Evolutionary conservation across 2,888 invertebrate species (phyloP).

Genomic region (Ectemnius continuus): DNA sequence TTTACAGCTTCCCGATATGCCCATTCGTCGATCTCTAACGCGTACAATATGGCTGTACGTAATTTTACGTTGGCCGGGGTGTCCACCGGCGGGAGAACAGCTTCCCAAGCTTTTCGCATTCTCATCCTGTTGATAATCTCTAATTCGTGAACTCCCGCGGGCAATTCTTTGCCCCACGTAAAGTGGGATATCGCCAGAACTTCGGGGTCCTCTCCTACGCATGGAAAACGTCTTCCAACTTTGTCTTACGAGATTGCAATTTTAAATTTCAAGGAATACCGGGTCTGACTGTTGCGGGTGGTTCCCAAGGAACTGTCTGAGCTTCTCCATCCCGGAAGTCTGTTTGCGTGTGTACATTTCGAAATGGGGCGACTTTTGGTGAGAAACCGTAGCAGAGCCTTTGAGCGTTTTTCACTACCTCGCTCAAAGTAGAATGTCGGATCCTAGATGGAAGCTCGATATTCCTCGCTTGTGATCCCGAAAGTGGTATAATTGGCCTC

Average conservation of each 20-base stretch:
- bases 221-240: slow-evolving; percentile 4
- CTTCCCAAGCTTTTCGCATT: slow-evolving; percentile 83
- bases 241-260: too few relatives aligned
- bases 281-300: slow-evolving; percentile 79
- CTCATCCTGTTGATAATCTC: slow-evolving; percentile 85
- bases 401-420: slow-evolving; percentile 39
- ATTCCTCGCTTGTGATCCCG: slow-evolving; percentile 35
- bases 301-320: slow-evolving; percentile 89
- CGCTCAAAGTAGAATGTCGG: slow-evolving; percentile 30
- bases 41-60: slow-evolving; percentile 84
- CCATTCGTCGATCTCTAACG: slow-evolving; percentile 92
- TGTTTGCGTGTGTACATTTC: slow-evolving; percentile 83
- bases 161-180: slow-evolving; percentile 83
- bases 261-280: slow-evolving; percentile 45
- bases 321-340: slow-evolving; percentile 86
- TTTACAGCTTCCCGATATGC: slow-evolving; percentile 86
- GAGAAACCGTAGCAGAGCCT: slow-evolving; percentile 43
- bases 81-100: slow-evolving; percentile 80
- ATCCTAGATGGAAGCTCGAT: slow-evolving; percentile 38
- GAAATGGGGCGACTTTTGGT: slow-evolving; percentile 49
- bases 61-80: slow-evolving; percentile 81
- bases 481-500: slow-evolving; percentile 49
- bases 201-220: slow-evolving; percentile 80
- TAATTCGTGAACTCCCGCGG: slow-evolving; percentile 82
- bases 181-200: slow-evolving; percentile 83